Evolutionary conservation across 2,113 vertebrate species (phyloP), one percentile per base, ranked within the genome.

Genomic region (Elachura formosa): DNA sequence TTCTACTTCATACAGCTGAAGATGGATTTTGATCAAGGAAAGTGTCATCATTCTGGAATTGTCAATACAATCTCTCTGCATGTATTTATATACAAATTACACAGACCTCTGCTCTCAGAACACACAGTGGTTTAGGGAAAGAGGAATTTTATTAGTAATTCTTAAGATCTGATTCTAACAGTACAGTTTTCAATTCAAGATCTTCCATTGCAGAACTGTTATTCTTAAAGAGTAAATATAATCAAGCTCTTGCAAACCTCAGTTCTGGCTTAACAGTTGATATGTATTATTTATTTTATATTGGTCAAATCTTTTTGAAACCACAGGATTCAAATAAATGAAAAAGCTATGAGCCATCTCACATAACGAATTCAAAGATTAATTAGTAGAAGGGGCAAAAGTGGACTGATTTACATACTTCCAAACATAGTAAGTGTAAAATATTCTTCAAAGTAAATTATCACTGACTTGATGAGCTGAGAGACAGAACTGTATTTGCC

Each of bases 401-500:
- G 41, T 55, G 36, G 68, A 66, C 31, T 62, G 48, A 78, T 93
- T 92, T 95, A 59, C 41, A 86, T 72, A 93, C 68, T 96, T 90
- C 24, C 22, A 71, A 94, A 85, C 86, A 55, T 72, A 51, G 36
- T 54, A 89, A 92, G 26, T 41, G 61, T 43, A 93, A 97, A 97
- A 90, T 75, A 64, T 77, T 85, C 51, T 82, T 96, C 87, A 95
- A 90, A 93, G 41, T 90, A 89, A 94, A 74, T 94, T 75, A 91
- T 92, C 64, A 24, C 24, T 81, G 51, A 89, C 48, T 94, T 80
- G 82, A 71, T 75, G 80, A 94, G 56, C 56, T 82, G 46, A 75
- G 67, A 97, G 61, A 92, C 80, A 91, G 86, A 93, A 85, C n/a
- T 3, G 21, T 51, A 56, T 85, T 69, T 82, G 22, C 45, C 87